Base-by-base conservation (phyloP, 2,113 vertebrate species). In the Theristicus caerulescens region DNA sequence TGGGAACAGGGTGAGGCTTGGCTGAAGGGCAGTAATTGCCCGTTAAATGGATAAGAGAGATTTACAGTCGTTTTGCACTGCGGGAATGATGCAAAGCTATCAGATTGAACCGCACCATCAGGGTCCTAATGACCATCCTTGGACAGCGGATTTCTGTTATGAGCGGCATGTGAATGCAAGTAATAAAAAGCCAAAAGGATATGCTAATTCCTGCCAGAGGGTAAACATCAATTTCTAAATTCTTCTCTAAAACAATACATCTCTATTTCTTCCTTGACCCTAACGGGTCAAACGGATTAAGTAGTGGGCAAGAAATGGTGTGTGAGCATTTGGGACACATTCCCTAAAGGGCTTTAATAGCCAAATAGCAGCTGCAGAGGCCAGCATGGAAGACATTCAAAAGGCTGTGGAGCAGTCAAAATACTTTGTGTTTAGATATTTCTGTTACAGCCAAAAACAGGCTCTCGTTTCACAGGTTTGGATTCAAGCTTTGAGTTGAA, bases 401-500 rank as follows among this genome's bases (percentile, higher is more conserved):
- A 95, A 93, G 61, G 38, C 34, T 88, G 54, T 74, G 57, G 66
- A 67, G 71, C 38, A 76, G 70, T 51, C 44, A 32, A 88, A 79
- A 49, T 83, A 81, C 44, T 95, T 83, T 1, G 9, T 46, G 18
- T 85, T 94, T 88, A 87, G 66, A 7, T 91, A 81, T 54, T 94
- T 82, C 72, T 93, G n/a, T n/a, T 91, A 83, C 73, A 93, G 96
- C 42, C 61, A 81, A 86, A 55, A 82, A 62, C 2, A 16, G 44
- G 55, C 42, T 89, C 69, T 84, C 42, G 57, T 93, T 96, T 95
- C 86, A 94, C 46, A 73, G 73, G 51, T 82, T 80, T 89, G 96
- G 79, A 93, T 95, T 91, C 78, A 94, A 76, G 46, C 64, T 97
- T 95, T 77, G 77, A 92, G 81, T 49, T 91, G 83, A 94, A 64